phyloP scores from a whole-genome alignment of 1,140 invertebrate species.

The Drosophila lowei region DNA sequence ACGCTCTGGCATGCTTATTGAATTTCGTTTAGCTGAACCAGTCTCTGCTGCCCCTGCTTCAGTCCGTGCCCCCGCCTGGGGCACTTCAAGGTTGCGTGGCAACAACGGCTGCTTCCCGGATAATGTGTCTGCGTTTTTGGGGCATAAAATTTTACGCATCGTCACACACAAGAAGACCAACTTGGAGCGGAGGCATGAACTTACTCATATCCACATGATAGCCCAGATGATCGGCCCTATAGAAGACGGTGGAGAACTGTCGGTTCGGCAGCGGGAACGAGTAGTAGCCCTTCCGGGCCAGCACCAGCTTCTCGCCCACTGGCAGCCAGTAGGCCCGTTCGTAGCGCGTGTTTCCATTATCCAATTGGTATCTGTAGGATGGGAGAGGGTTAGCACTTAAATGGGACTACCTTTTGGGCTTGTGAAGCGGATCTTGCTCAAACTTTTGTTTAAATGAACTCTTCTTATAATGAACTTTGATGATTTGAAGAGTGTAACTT shows the following conservation, averaged over 20 bases:
- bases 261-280: constrained; percentile 63
- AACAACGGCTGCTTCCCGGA: constrained; percentile 53
- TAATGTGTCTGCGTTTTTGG: constrained; percentile 68
- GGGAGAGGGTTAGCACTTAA: too few species aligned
- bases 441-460: too few species aligned
- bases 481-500: too few species aligned
- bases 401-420: too few species aligned
- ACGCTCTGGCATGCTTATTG: constrained; percentile 64
- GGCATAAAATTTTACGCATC: constrained; percentile 43
- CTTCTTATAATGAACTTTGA: too few species aligned
- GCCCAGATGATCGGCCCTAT: constrained; percentile 73
- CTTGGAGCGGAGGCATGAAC: constrained; percentile 4
- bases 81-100: constrained; percentile 62
- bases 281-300: constrained; percentile 70
- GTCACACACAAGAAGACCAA: background rate
- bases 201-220: constrained; percentile 70
- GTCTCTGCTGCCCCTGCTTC: constrained; percentile 4
- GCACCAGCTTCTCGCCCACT: constrained; percentile 49
- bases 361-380: constrained; percentile 52
- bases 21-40: constrained; percentile 59
- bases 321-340: constrained; percentile 75
- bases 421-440: too few species aligned
- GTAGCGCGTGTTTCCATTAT: constrained; percentile 75
- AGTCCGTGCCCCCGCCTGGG: constrained; percentile 13
- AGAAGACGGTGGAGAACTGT: constrained; percentile 64